A percentile compares a stretch with the other conserved stretches of the same genome.
Evolutionary conservation across 1,140 invertebrate species (phyloP).

Genomic region (Myzus persicae): DNA sequence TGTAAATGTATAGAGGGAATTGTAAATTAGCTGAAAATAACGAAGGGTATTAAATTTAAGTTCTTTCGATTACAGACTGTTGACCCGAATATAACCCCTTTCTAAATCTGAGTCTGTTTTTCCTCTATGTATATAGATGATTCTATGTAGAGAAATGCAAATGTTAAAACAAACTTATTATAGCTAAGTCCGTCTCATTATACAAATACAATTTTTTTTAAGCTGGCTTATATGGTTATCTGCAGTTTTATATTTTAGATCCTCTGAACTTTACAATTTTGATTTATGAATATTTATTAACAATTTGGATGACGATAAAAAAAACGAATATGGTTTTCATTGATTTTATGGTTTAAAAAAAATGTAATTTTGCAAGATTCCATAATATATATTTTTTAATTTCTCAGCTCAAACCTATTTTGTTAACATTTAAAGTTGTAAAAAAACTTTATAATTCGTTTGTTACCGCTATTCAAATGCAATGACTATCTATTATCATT

Average conservation of each 20-base stretch:
- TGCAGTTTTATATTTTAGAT: neutral
- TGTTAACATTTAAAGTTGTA: neutral
- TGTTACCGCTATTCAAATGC: neutral
- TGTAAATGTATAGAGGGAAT: slow-evolving; percentile 18
- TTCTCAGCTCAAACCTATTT: neutral
- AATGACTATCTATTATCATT: neutral
- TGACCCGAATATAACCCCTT: slow-evolving; percentile 3
- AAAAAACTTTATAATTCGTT: neutral
- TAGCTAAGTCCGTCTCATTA: too few species aligned
- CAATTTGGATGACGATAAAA: neutral
- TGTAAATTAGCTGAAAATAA: slow-evolving; percentile 43
- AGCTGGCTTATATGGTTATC: neutral
- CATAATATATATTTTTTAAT: neutral
- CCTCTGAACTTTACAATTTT: neutral
- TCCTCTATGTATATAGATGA: neutral
- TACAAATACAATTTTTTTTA: neutral
- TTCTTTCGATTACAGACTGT: slow-evolving; percentile 35
- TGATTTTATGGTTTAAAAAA: neutral
- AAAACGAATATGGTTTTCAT: neutral
- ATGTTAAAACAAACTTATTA: neutral
- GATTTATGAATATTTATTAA: neutral
- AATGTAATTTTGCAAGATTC: neutral
- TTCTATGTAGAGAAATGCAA: neutral
- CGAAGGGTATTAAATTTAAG: slow-evolving; percentile 41
- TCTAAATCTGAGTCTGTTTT: neutral